Base-by-base conservation (phyloP, 2,888 invertebrate genomes). In the Mesoligia furuncula region DNA sequence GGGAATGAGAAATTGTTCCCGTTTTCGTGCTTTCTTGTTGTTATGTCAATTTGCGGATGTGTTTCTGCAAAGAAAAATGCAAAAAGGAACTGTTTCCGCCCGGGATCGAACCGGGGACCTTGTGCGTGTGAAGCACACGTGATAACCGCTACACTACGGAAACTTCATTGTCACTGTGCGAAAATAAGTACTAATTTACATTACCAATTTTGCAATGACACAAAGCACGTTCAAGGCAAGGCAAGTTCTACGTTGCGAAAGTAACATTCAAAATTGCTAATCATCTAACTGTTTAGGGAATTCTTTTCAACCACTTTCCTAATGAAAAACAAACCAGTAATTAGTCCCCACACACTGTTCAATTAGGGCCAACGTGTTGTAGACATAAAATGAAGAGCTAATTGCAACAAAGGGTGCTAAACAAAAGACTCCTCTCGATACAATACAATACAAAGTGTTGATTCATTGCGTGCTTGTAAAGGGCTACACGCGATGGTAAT, bases 111-210 rank as follows among this genome's bases (percentile, higher is more conserved):
- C 97, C 97, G 97, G 97, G 97, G 97, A 95, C 97, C 97, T 97
- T 97, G 97, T 97, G 97, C 97, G 97, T 98, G 98, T 98, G 97
- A 98, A 98, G 98, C 98, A 98, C 98, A 98, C 97, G 97, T 98
- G 98, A 98, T 98, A 97, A 98, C 97, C 97, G 97, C 98, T 98
- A 97, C 98, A 98, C 97, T 97, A 98, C 97, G 97, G 97, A 97
- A 97, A 97, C 97, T 45, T 39, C 62, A 9, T 1, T 8, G 1
- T 0, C 0, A 0, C 0, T 0, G 0, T 0, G 7, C 31, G 24
- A 84, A 84, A 72, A 0, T 73, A 57, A 39, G 15, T 39, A 61
- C 0, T 48, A 24, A 24, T 54, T 70, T 66, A 17, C 27, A 20
- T 24, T 66, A 20, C 27, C 7, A 24, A 48, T 24, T 36, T 54